Evolutionary conservation across 2,113 vertebrate genomes (phyloP), one percentile per base, ranked within the genome.

Genomic region (Scalopus aquaticus): DNA sequence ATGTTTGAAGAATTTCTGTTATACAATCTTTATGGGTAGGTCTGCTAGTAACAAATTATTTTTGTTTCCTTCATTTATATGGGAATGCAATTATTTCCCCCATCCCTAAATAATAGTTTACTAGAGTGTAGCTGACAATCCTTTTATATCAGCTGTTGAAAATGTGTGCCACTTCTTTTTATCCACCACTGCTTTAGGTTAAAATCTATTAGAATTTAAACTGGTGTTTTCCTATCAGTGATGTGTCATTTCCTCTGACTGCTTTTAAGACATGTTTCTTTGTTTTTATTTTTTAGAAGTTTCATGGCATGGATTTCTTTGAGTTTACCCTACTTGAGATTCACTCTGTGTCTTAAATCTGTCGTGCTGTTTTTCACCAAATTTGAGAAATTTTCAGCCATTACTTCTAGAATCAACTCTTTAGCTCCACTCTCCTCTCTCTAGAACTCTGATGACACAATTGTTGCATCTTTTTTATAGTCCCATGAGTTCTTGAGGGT

Each of bases 361-460:
- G 30, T 81, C 9, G 39, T 7, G 30, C 54, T 81, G 26, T 42
- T 35, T 88, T 76, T 42, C 16, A 81, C 12, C 16, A 42, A n/a
- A 67, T 67, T 42, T 39, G 28, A 39, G 51, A 32, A 49, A 8
- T 60, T 84, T 22, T 46, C 37, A 78, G 10, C 1, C 15, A 26
- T 65, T 90, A 28, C 67, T 62, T 70, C 11, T 69, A 51, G 16
- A 9, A 30, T n/a, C 28, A 49, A 49, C 49, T 77, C 17, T 58
- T 39, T 0, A 49, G 9, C 20, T 4, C 3, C 3, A 32, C 32
- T 54, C 37, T 1, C 49, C 32, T 54, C 37, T 1, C 49, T 9
- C 13, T 58, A 16, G 13, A 32, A 73, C 24, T 81, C 24, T 2
- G 4, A 5, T 39, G 24, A 37, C 56, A 5, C 44, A 19, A 28